Evolutionary conservation across 64 coral and sea anemone genomes (phyloP).

Genomic region (Stichodactyla helianthus): DNA sequence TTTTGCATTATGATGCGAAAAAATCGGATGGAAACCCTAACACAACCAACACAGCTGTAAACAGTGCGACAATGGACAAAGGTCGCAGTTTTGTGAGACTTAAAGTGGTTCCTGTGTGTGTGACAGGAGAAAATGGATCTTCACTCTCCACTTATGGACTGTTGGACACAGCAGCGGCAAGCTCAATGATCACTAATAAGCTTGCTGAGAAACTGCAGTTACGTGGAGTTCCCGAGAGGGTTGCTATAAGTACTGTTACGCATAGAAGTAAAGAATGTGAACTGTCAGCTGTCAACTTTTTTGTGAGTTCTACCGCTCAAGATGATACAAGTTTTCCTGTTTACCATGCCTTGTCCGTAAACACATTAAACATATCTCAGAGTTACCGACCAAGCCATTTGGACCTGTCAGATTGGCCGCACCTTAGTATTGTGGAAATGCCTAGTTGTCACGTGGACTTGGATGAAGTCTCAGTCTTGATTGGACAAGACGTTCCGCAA

Average conservation of each 20-base stretch:
- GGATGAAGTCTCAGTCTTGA: constrained; percentile 35
- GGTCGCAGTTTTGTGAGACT: constrained; percentile 5
- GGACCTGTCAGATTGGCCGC: constrained; percentile 24
- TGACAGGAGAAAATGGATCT: neutral
- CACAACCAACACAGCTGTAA: neutral
- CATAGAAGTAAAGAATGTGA: constrained; percentile 13
- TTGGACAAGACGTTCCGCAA: constrained; percentile 43
- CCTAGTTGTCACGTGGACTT: constrained; percentile 14
- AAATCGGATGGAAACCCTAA: neutral
- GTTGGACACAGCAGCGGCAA: constrained; percentile 11
- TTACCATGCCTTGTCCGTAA: neutral
- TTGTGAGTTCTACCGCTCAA: neutral
- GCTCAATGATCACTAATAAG: constrained; percentile 13
- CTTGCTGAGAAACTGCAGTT: constrained; percentile 1
- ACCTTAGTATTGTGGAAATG: constrained; percentile 19
- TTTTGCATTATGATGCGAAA: constrained; percentile 18
- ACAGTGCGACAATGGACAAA: constrained; percentile 17
- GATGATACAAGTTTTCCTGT: constrained; percentile 1
- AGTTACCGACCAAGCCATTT: constrained; percentile 23
- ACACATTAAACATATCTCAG: constrained; percentile 17
- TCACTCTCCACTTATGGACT: constrained; percentile 12
- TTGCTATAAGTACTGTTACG: constrained; percentile 16
- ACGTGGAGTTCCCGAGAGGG: constrained; percentile 12
- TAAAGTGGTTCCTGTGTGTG: constrained; percentile 18
- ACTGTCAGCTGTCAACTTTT: neutral